phyloP scores from a whole-genome alignment of 2,888 invertebrate genomes.

The Eudasyphora cyanicolor region DNA sequence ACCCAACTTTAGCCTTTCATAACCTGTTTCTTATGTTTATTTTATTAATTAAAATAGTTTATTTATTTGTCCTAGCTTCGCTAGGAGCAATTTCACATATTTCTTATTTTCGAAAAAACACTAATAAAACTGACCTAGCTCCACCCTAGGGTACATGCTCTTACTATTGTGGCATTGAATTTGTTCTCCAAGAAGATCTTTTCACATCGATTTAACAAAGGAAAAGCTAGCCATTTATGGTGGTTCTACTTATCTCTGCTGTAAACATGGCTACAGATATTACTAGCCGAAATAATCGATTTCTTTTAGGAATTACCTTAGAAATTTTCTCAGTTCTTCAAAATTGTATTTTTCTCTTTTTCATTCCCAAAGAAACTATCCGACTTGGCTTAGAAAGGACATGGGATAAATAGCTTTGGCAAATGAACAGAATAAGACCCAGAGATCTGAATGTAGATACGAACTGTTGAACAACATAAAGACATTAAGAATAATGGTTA shows the following conservation, averaged over 20 bases:
- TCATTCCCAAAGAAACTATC: neutral
- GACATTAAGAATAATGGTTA: conserved; percentile 30
- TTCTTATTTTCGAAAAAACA: no score
- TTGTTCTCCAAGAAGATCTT: neutral
- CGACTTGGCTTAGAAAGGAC: neutral
- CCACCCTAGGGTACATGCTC: neutral
- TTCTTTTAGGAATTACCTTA: no score
- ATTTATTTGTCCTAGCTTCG: no score
- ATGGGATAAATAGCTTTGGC: neutral
- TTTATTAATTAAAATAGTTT: no score
- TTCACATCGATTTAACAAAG: neutral
- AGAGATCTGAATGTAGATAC: neutral
- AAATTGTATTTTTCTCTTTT: neutral
- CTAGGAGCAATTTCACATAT: no score
- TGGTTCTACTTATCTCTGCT: no score
- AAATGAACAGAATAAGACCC: conserved; percentile 11
- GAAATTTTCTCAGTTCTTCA: neutral
- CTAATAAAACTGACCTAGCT: no score
- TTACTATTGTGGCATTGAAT: neutral
- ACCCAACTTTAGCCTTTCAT: no score
- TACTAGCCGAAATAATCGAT: no score
- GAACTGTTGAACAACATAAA: conserved; percentile 14
- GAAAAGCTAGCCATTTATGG: neutral
- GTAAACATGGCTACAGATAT: no score
- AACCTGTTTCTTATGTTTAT: no score